Conservation (phyloP, 2,113 vertebrate species). For the Oryzias woworae region DNA sequence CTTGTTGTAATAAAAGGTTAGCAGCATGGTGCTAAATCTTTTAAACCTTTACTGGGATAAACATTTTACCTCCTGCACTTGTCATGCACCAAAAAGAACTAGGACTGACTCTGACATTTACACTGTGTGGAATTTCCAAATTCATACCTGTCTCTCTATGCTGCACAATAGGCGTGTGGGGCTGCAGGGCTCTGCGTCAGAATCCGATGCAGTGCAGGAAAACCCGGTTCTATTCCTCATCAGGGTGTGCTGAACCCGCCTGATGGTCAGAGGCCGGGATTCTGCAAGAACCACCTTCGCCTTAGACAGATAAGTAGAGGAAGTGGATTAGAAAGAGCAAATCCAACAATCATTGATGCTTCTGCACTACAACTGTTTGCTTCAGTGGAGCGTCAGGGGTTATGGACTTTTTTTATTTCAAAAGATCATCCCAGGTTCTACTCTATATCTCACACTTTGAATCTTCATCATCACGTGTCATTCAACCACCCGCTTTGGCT, state of each 20-base stretch:
- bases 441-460: no score
- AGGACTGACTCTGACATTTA: neutral
- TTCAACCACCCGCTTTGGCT: no score
- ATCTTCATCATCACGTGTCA: no score
- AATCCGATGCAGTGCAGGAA: conserved; percentile 77
- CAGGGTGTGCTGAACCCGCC: conserved; percentile 81
- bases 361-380: no score
- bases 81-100: neutral
- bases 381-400: no score
- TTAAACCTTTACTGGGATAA: conserved; percentile 13
- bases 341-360: no score
- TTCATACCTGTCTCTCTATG: conserved; percentile 93
- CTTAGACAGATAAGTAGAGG: conserved; percentile 77
- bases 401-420: no score
- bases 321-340: neutral
- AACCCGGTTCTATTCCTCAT: conserved; percentile 80
- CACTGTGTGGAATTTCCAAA: neutral
- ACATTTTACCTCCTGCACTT: neutral
- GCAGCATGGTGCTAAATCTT: conserved; percentile 4
- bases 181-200: conserved; percentile 89
- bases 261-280: conserved; percentile 81
- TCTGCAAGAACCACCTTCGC: conserved; percentile 85
- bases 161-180: conserved; percentile 89
- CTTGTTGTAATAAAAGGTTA: conserved; percentile 8
- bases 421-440: no score